Evolutionary conservation across 2,113 vertebrate species (phyloP).

Genomic region (Thunnus maccoyii): DNA sequence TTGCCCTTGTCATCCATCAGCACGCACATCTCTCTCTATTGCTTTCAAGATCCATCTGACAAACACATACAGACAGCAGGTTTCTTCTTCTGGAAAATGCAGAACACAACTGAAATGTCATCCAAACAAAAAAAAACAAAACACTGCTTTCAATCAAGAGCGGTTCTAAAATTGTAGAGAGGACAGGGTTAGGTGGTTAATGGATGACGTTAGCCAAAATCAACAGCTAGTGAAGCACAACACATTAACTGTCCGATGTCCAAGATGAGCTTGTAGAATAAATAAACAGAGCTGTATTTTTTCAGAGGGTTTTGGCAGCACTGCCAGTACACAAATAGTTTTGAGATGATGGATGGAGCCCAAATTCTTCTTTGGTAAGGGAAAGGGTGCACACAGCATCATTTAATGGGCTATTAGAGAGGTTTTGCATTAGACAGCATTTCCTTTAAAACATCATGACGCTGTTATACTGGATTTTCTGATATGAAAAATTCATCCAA

Average conservation of each 20-base stretch:
- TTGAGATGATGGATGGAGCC: slow-evolving; percentile 36
- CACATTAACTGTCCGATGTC: slow-evolving; percentile 32
- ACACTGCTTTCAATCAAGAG: slow-evolving; percentile 37
- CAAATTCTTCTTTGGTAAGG: not conserved
- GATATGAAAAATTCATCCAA: too few species aligned
- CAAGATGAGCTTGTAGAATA: slow-evolving; percentile 46
- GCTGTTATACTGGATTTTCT: not conserved
- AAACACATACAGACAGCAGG: slow-evolving; percentile 48
- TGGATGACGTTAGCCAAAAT: slow-evolving; percentile 54
- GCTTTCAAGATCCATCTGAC: slow-evolving; percentile 20
- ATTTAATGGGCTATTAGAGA: slow-evolving; percentile 18
- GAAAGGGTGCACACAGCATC: not conserved
- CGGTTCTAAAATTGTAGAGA: slow-evolving; percentile 1
- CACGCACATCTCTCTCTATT: slow-evolving; percentile 10
- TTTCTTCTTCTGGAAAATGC: slow-evolving; percentile 9
- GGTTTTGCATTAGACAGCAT: slow-evolving; percentile 1
- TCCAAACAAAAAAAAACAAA: not conserved
- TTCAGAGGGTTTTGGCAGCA: slow-evolving; percentile 34
- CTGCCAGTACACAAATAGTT: slow-evolving; percentile 45
- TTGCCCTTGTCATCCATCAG: slow-evolving; percentile 53
- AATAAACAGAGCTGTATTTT: slow-evolving; percentile 52
- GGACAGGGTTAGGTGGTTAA: slow-evolving; percentile 13
- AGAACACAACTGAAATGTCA: slow-evolving; percentile 52
- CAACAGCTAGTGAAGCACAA: slow-evolving; percentile 43
- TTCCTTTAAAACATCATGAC: not conserved